These are phyloP conservation scores for Trachops cirrhosus DNA, from an alignment of 2,797 vertebrate genomes.

Conservation along the genomic window DNA sequence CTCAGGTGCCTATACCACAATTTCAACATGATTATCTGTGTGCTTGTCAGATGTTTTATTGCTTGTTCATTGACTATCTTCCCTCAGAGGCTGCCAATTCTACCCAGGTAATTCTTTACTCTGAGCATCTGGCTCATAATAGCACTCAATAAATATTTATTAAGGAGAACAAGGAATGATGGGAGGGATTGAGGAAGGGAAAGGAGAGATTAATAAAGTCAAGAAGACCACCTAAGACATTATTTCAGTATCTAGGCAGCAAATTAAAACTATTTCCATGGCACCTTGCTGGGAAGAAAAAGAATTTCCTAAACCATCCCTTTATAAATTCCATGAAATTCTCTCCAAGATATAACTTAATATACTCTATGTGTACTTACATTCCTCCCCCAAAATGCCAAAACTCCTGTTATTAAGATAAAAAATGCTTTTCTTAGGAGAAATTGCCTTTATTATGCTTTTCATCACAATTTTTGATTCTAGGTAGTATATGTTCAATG, in stretches of 20 bases:
- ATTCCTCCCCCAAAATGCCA: not conserved
- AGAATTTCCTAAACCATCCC: not conserved
- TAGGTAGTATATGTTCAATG: not conserved
- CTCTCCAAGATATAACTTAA: not conserved
- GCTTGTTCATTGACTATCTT: not conserved
- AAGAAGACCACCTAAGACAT: not conserved
- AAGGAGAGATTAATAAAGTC: not conserved
- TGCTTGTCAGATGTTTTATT: no score
- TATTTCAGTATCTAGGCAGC: not conserved
- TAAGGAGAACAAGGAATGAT: not conserved
- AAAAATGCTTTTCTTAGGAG: not conserved
- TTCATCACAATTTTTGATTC: not conserved
- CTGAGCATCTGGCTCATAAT: not conserved
- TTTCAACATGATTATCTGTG: no score
- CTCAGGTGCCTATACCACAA: not conserved
- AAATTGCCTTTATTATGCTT: conserved; percentile 1
- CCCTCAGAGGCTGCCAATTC: not conserved
- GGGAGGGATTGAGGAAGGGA: not conserved
- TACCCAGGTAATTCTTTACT: not conserved
- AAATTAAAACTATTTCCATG: not conserved
- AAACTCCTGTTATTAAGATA: not conserved
- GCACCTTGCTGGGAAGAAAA: not conserved
- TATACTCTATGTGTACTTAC: not conserved
- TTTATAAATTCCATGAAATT: not conserved
- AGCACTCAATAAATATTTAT: not conserved